Percentiles rank a stretch among this genome's conserved stretches.
phyloP scores from a whole-genome alignment of 2,888 invertebrate species.

The Didymodactylos carnosus region DNA sequence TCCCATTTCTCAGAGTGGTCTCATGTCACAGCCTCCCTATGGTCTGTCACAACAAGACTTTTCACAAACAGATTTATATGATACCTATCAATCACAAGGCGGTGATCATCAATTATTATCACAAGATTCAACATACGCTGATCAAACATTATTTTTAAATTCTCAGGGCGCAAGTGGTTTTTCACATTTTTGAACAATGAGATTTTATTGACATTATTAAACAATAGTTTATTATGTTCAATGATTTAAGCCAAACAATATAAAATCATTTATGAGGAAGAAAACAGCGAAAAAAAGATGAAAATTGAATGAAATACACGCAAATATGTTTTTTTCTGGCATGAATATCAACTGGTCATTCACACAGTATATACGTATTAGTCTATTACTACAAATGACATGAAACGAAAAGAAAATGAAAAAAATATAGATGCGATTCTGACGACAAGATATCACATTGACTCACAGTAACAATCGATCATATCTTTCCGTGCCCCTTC shows the following conservation, averaged over 20 bases:
- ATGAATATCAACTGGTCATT: too few species aligned
- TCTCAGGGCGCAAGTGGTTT: background rate
- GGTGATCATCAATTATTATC: constrained; percentile 5
- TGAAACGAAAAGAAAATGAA: too few species aligned
- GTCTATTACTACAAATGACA: too few species aligned
- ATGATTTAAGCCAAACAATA: too few species aligned
- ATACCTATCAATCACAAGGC: constrained; percentile 7
- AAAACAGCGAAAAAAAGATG: background rate
- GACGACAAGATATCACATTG: too few species aligned
- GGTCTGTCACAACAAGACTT: constrained; percentile 9
- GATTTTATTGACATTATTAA: background rate
- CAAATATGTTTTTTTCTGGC: background rate
- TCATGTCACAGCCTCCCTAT: background rate
- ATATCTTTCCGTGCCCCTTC: too few species aligned
- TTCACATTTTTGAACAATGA: background rate
- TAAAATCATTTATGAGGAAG: background rate
- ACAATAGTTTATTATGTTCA: background rate
- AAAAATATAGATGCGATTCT: too few species aligned
- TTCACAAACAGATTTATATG: constrained; percentile 9
- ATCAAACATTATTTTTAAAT: background rate
- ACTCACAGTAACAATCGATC: too few species aligned
- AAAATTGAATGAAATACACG: background rate
- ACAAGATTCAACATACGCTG: constrained; percentile 10
- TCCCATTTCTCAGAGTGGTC: background rate
- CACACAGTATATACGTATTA: too few species aligned